These are phyloP conservation scores for Centropristis striata DNA, from an alignment of 2,113 vertebrate species.

Conservation along the genomic window DNA sequence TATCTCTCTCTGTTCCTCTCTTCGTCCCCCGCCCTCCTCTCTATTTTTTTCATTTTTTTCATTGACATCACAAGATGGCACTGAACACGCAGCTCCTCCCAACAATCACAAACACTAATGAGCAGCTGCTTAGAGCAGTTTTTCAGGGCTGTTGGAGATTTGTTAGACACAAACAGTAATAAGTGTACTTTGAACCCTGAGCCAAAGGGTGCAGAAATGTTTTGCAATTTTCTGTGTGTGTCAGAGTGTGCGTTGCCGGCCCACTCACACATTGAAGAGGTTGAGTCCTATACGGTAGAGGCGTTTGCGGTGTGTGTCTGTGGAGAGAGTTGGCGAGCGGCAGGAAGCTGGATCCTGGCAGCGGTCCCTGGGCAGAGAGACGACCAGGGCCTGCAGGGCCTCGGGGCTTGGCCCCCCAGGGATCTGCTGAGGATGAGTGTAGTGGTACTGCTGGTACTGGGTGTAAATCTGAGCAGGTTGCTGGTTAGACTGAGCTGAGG, in stretches of 20 bases:
- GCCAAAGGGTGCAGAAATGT: slow-evolving; percentile 40
- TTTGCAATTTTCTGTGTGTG: slow-evolving; percentile 22
- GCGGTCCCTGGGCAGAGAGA: slow-evolving; percentile 95
- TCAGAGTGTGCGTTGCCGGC: slow-evolving; percentile 1
- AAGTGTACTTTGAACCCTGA: slow-evolving; percentile 55
- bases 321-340: slow-evolving; percentile 95
- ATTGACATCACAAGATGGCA: slow-evolving; percentile 53
- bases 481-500: slow-evolving; percentile 89
- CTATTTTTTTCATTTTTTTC: slow-evolving; percentile 19
- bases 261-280: slow-evolving; percentile 98
- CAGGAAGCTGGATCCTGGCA: slow-evolving; percentile 95
- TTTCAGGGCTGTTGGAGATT: slow-evolving; percentile 44
- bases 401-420: slow-evolving; percentile 88
- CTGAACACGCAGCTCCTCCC: slow-evolving; percentile 52
- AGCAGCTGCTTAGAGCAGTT: slow-evolving; percentile 56
- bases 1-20: slow-evolving; percentile 2
- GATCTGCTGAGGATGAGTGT: slow-evolving; percentile 79
- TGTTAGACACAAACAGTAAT: slow-evolving; percentile 51
- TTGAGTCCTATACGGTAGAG: slow-evolving; percentile 98
- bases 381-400: slow-evolving; percentile 94
- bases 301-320: slow-evolving; percentile 96
- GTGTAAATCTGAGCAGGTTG: slow-evolving; percentile 82
- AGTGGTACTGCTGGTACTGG: slow-evolving; percentile 85
- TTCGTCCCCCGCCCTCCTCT: not conserved
- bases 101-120: slow-evolving; percentile 59